phyloP scores from a whole-genome alignment of 2,113 vertebrate genomes.

The Pangasianodon hypophthalmus region DNA sequence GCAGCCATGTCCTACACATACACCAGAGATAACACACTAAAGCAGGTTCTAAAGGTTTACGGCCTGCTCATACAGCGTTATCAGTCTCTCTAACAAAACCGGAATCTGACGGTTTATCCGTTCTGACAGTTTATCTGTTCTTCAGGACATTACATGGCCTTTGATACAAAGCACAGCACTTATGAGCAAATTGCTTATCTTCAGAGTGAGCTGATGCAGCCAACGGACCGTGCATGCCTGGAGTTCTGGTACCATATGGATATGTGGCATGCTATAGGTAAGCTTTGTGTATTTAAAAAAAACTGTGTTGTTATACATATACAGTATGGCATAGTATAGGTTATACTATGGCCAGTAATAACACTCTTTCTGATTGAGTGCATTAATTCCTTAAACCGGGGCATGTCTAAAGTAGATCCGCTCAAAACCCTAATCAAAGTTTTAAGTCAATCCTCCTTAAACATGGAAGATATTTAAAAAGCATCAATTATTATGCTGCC shows the following conservation, averaged over 20 bases:
- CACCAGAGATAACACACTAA: not conserved
- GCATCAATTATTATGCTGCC: not conserved
- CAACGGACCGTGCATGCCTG: constrained; percentile 66
- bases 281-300: constrained; percentile 37
- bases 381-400: not conserved
- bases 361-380: not conserved
- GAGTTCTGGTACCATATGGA: constrained; percentile 64
- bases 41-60: not conserved
- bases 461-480: not conserved
- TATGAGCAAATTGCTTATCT: constrained; percentile 53
- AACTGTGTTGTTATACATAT: not conserved
- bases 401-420: not conserved
- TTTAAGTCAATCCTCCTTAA: not conserved
- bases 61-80: not conserved
- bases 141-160: constrained; percentile 72
- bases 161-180: rapidly evolving
- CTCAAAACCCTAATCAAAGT: not conserved
- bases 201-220: constrained; percentile 69
- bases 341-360: not conserved
- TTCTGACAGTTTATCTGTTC: not conserved
- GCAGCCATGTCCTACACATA: not conserved
- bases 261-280: not conserved
- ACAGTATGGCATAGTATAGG: not conserved
- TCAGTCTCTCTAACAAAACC: not conserved
- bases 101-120: not conserved